A percentile compares a stretch with the other conserved stretches of the same genome.
Conservation (phyloP, 2,888 invertebrate genomes). For the Orchesellides sinensis region DNA sequence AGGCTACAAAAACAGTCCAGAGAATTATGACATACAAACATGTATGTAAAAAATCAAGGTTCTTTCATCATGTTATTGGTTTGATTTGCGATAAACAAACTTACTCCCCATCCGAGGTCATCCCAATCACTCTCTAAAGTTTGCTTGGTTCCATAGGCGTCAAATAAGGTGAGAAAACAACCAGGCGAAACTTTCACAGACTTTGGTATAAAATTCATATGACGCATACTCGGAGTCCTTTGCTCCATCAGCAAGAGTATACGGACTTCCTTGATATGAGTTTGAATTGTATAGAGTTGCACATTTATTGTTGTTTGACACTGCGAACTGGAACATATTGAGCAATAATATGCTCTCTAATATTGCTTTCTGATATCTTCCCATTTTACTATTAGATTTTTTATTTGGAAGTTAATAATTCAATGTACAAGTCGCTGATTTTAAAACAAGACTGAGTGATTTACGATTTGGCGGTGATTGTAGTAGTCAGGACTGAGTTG, state of each 20-base stretch:
- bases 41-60: too few species aligned
- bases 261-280: slow-evolving; percentile 38
- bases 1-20: too few species aligned
- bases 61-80: too few species aligned
- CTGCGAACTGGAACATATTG: neutral
- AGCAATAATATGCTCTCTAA: neutral
- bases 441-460: neutral
- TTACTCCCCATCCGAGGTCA: slow-evolving; percentile 22
- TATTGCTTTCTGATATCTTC: too few species aligned
- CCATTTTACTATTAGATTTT: too few species aligned
- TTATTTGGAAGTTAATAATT: too few species aligned
- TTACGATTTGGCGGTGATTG: neutral
- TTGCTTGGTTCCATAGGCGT: slow-evolving; percentile 16
- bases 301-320: slow-evolving; percentile 31
- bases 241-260: slow-evolving; percentile 14
- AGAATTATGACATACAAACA: too few species aligned
- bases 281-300: slow-evolving; percentile 32
- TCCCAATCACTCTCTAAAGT: slow-evolving; percentile 4
- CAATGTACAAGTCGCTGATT: neutral
- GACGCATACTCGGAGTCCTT: slow-evolving; percentile 32
- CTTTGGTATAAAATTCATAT: slow-evolving; percentile 17
- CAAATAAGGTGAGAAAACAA: slow-evolving; percentile 46
- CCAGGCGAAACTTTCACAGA: slow-evolving; percentile 27
- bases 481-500: too few species aligned
- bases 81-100: neutral